phyloP scores from a whole-genome alignment of 2,888 invertebrate genomes.

The Plagodis dolabraria region DNA sequence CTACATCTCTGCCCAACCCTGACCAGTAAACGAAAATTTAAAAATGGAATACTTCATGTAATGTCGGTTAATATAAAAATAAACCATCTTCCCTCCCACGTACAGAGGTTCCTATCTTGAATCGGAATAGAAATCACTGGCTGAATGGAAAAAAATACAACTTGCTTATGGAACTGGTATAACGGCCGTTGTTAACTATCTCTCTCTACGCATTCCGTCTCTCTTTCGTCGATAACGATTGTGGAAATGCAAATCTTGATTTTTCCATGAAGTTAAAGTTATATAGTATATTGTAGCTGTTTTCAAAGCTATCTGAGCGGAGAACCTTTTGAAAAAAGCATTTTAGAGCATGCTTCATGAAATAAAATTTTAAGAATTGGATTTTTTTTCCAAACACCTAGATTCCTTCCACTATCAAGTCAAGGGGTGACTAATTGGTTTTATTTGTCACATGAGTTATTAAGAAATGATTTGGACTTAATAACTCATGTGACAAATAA shows the following conservation, averaged over 20 bases:
- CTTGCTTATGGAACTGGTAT: slow-evolving; percentile 33
- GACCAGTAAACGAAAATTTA: not conserved
- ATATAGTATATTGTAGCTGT: too few species aligned
- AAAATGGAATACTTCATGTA: not conserved
- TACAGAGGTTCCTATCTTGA: slow-evolving; percentile 1
- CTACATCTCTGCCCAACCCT: not conserved
- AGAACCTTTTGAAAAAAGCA: too few species aligned
- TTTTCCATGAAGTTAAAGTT: too few species aligned
- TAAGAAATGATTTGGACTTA: too few species aligned
- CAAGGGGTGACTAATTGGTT: too few species aligned
- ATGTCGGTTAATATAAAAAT: slow-evolving; percentile 1
- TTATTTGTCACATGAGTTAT: too few species aligned
- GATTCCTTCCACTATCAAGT: too few species aligned
- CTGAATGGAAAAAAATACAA: slow-evolving; percentile 21
- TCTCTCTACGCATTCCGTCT: slow-evolving; percentile 19
- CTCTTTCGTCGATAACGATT: slow-evolving; percentile 6
- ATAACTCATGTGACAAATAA: too few species aligned
- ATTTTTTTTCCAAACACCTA: too few species aligned
- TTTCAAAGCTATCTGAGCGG: too few species aligned
- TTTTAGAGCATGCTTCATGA: too few species aligned
- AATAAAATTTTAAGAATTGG: too few species aligned
- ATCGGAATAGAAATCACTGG: slow-evolving; percentile 28
- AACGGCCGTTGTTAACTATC: slow-evolving; percentile 33
- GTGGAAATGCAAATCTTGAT: not conserved
- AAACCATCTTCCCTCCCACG: slow-evolving; percentile 1